Evolutionary conservation across 2,113 vertebrate genomes (phyloP).

Genomic region (Amia ocellicauda): DNA sequence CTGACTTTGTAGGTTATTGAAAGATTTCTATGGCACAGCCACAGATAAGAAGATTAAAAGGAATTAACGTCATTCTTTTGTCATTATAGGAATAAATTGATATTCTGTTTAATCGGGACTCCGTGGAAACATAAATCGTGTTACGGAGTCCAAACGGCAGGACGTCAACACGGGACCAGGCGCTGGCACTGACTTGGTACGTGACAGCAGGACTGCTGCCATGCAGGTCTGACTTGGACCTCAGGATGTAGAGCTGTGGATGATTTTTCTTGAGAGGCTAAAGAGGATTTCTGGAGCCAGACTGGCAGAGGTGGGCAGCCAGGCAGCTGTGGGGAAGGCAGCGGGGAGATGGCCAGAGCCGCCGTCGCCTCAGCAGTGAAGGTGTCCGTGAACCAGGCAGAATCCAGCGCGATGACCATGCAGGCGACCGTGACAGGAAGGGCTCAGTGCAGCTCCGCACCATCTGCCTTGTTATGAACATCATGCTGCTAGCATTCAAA

Average conservation of each 20-base stretch:
- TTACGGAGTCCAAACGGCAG: conserved; percentile 14
- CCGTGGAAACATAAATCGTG: conserved; percentile 37
- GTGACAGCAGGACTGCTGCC: neutral
- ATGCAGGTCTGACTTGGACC: too few species aligned
- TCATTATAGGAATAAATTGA: conserved; percentile 73
- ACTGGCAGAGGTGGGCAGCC: too few species aligned
- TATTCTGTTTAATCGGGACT: conserved; percentile 63
- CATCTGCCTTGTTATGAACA: neutral
- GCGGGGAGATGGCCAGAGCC: neutral
- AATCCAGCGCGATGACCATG: neutral
- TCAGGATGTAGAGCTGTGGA: neutral
- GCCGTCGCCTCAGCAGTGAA: too few species aligned
- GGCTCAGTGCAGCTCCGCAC: neutral
- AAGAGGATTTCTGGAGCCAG: neutral
- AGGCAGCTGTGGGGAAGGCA: too few species aligned
- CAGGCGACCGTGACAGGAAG: too few species aligned
- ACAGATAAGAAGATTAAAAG: conserved; percentile 73
- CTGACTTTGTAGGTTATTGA: conserved; percentile 65
- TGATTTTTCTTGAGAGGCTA: neutral
- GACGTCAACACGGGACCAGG: too few species aligned
- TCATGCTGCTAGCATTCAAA: conserved; percentile 47
- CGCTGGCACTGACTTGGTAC: neutral
- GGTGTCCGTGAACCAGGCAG: neutral
- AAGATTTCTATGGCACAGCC: conserved; percentile 65
- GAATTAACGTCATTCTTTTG: conserved; percentile 76